Evolutionary conservation across 2,797 vertebrate species (phyloP).

Genomic region (Micrastur ruficollis): DNA sequence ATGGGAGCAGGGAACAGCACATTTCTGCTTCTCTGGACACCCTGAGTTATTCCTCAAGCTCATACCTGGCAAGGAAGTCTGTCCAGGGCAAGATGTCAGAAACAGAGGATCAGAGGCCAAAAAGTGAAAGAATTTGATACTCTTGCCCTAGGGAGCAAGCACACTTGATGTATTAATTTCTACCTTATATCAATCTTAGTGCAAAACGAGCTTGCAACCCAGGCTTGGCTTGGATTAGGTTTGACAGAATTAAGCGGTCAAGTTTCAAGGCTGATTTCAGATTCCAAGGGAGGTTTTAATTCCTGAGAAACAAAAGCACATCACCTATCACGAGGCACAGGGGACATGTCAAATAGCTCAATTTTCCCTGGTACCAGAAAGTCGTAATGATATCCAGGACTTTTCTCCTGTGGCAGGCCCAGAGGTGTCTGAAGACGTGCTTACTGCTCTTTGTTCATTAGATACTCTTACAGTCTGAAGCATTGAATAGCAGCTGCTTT

Average conservation of each 20-base stretch:
- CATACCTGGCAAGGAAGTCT: not conserved
- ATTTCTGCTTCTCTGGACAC: not conserved
- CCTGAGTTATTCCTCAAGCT: not conserved
- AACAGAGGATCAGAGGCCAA: not conserved
- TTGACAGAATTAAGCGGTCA: not conserved
- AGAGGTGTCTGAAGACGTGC: not conserved
- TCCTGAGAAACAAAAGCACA: not conserved
- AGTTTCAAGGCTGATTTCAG: not conserved
- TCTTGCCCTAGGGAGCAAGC: not conserved
- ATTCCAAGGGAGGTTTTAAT: not conserved
- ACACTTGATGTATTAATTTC: not conserved
- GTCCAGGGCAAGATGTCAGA: not conserved
- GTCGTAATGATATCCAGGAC: not conserved
- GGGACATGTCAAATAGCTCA: not conserved
- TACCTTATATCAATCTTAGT: not conserved
- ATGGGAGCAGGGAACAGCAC: not conserved
- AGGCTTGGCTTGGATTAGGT: not conserved
- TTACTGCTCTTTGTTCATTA: not conserved
- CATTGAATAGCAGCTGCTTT: not conserved
- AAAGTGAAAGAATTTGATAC: not conserved
- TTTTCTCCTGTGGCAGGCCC: not conserved
- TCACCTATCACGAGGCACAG: not conserved
- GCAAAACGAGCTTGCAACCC: not conserved
- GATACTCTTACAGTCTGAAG: not conserved
- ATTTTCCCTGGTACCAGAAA: not conserved